Evolutionary conservation across 1,140 invertebrate species (phyloP), one percentile per base, ranked within the genome.

Genomic region (Neodiprion lecontei): DNA sequence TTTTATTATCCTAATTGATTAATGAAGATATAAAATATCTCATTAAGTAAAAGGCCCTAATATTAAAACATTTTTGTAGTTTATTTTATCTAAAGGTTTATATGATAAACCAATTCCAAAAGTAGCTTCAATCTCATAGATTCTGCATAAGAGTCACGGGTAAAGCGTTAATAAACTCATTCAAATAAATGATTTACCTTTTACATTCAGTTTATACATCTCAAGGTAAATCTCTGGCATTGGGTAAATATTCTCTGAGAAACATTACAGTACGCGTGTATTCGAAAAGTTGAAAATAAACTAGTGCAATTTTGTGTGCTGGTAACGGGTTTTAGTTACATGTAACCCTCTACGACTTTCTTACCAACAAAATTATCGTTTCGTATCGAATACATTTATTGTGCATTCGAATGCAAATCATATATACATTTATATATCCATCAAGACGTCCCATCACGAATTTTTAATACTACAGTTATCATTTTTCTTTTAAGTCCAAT

Each of bases 171-270:
- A 40, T 40, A 40, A 40, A 40, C 28, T 40, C 28, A 40, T 40
- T 40, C 28, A 40, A 40, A 61, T n/a, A 67, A 70, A 70, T 74
- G 17, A 70, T 48, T 68, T 74, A 69, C 49, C 40, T 48, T 68
- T 74, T 74, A 49, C 12, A 73, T 9, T 23, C 61, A 68, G 17
- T 72, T 67, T 67, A 74, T 72, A 76, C 73, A 76, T 76, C 72
- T 76, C 75, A 74, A 72, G 75, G 75, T 76, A 48, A 61, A 7
- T 48, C 11, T 70, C 14, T 50, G 8, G 53, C 50, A 67, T 67
- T 71, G 61, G 21, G 50, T 23, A 48, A 71, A 71, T 47, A 21
- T 21, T 71, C 48, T 71, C 70, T 71, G 70, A 71, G 70, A 71
- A 71, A 71, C 48, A 69, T 47, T 69, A 69, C n/a, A 10, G 28